Evolutionary conservation across 2,113 vertebrate genomes (phyloP), one percentile per base, ranked within the genome.

Genomic region (Echinops telfairi): DNA sequence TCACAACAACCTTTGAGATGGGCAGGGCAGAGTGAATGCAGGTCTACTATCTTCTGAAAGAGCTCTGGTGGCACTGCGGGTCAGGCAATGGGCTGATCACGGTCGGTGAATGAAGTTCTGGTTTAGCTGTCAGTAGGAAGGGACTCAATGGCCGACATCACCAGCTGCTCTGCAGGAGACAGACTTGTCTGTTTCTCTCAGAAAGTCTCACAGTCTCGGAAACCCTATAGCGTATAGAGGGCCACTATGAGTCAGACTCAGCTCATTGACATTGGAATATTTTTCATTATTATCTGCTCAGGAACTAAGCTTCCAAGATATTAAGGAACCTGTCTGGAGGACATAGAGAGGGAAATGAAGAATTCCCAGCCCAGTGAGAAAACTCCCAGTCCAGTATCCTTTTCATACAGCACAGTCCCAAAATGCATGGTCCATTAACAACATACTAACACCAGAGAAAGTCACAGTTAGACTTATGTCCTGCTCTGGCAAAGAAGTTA

Each of bases 401-500:
- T 29, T 89, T 87, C 58, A 87, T 75, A 78, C 23, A 91, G 19
- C 25, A 27, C 7, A 43, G 36, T 60, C 64, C 70, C 53, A 31
- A 84, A n/a, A 19, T 75, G 6, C 86, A 80, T 31, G 27, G 4
- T 19, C 76, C 36, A 81, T 77, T 87, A 94, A 12, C 3, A 3
- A 53, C 81, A 84, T 0, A n/a, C 43, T 33, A 47, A 88, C 47
- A 70, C 23, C 53, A 85, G 25, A 86, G 38, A 64, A 95, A 95
- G 53, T 71, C 86, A 92, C 23, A 87, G 81, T 71, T 70, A 93
- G 77, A 64, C 73, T 33, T 38, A 17, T 8, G 8, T 84, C 62
- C 83, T 79, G 29, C 40, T 75, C 80, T 91, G 80, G 73, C 36
- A 82, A 86, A 87, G 71, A 64, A 62, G 90, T 88, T 94, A 90